Base-by-base conservation (phyloP, 2,797 vertebrate species). In the Semaprochilodus insignis region DNA sequence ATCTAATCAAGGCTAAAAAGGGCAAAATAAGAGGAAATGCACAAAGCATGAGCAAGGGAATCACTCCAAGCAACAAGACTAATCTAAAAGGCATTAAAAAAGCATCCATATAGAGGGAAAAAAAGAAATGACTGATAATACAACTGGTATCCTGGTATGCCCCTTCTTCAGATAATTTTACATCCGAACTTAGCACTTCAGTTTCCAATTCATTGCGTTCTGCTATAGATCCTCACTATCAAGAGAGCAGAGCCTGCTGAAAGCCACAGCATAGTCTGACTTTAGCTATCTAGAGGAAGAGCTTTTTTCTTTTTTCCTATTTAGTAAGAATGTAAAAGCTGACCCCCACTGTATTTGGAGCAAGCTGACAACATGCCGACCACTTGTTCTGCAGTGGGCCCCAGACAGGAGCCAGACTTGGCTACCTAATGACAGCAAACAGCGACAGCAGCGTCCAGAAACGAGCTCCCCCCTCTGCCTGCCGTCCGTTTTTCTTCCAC, bases 371-470 rank as follows among this genome's bases (percentile, higher is more conserved):
- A n/a, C 80, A 67, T 34, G 48, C 79, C 75, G 55, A 70, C 31
- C 54, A 79, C 85, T 65, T 73, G 78, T 87, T 86, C 85, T 74
- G 80, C 59, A 78, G 83, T 79, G 78, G 87, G 85, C 76, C 83
- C 31, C 36, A 73, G 79, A 86, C 79, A 74, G 78, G 62, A 84
- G 65, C 85, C 85, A 67, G 83, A 89, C 31, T 87, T 62, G 77
- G 77, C 73, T 19, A 5, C 66, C 85, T 91, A 91, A 92, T 91
- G 86, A 88, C 88, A 87, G 73, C 80, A 69, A 76, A 90, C 88
- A 86, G 83, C 34, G 65, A 54, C 65, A 65, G 76, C 31, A 21
- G 36, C 40, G 62, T 74, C 81, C 74, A 84, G 79, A 77, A 69
- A 34, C 23, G 34, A 84, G 36, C 25, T 55, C 54, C 67, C 77